Base-by-base conservation (phyloP, 2,888 invertebrate genomes). In the Hyposoter dolosus region DNA sequence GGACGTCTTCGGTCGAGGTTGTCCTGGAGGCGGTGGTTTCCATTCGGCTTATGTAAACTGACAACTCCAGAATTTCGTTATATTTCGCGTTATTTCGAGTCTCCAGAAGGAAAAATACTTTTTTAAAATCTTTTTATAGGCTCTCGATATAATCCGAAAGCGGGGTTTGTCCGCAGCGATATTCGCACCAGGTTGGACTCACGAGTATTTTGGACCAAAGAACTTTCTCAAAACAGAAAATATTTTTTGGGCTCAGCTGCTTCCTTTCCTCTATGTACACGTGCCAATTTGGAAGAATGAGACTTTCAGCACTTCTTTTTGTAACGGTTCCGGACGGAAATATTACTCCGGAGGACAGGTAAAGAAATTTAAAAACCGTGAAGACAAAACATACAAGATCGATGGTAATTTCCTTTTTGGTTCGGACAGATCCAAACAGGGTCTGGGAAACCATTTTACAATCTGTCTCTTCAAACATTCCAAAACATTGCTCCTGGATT, bases 101-200 rank as follows among this genome's bases (percentile, higher is more conserved):
- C 1, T 28, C 28, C 45, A 60, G 9, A 9, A 75, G 10, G 15
- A 45, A 32, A 32, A n/a, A 63, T 63, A 23, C 53, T 74, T 63
- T 86, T 85, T 80, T n/a, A n/a, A n/a, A n/a, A n/a, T n/a, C n/a
- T 78, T 10, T 40, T 40, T 9, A 10, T 10, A 98, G 97, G 98
- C 98, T 0, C 94, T 98, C 19, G 95, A 96, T 89, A 93, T 96
- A 80, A 96, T 96, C 35, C 95, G 96, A 66, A 93, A 95, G 3
- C 94, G 96, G 85, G 96, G 96, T 50, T 95, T 99, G 87, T 99
- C 99, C 0, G 95, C 97, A 65, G 99, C 99, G 0, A 95, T 99
- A 84, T 99, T 99, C 95, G 99, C 98, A 0, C 98, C 97, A 2
- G 99, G 97, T 12, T 99, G 99, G 99, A 97, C 98, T 0, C 97